These are phyloP conservation scores for Leptocoma aspasia DNA, from an alignment of 2,113 vertebrate species.

Conservation along the genomic window DNA sequence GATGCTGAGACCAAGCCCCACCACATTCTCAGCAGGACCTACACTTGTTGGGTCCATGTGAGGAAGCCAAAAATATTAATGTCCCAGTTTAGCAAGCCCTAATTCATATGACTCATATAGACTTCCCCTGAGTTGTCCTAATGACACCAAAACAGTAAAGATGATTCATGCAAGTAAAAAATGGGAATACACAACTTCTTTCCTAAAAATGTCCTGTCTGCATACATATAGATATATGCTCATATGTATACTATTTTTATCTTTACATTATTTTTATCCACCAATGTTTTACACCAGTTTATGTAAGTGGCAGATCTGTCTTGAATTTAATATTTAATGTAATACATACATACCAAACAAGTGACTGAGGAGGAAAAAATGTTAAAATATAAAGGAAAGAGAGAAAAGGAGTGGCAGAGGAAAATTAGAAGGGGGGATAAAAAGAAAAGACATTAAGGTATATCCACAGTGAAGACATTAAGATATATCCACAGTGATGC, in stretches of 20 bases:
- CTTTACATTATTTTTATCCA: not conserved
- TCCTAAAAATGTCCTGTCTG: not conserved
- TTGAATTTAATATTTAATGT: not conserved
- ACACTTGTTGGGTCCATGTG: not conserved
- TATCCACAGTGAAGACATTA: not conserved
- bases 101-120: constrained; percentile 14
- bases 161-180: constrained; percentile 23
- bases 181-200: not conserved
- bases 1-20: not conserved
- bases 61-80: not conserved
- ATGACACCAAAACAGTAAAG: constrained; percentile 19
- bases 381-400: not conserved
- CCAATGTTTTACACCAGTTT: not conserved
- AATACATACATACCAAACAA: not conserved
- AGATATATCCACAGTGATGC: not conserved
- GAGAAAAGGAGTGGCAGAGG: not conserved
- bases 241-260: not conserved
- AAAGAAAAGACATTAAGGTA: not conserved
- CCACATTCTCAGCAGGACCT: not conserved
- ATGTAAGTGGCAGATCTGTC: not conserved
- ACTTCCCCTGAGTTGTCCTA: constrained; percentile 30
- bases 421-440: not conserved
- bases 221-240: not conserved
- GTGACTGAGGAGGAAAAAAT: not conserved
- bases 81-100: not conserved